These are phyloP conservation scores for Spilarctia lutea DNA, from an alignment of 2,888 invertebrate genomes.

Conservation along the genomic window DNA sequence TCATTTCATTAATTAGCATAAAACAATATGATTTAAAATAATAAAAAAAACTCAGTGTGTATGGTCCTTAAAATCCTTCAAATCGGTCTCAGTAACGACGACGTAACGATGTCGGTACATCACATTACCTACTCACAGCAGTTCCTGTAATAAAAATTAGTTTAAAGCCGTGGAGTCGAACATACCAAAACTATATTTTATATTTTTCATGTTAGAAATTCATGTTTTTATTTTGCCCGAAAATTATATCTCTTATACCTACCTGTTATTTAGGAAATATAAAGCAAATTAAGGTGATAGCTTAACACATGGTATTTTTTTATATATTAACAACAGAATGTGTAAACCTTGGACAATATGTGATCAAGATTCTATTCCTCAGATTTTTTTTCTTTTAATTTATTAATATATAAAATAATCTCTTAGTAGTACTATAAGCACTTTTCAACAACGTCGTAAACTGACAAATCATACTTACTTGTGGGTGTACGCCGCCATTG, in stretches of 20 bases:
- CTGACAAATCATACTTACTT: too few relatives aligned
- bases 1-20: too few relatives aligned
- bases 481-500: too few relatives aligned
- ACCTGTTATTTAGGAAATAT: neutral
- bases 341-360: too few relatives aligned
- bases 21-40: neutral
- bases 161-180: slow-evolving; percentile 60
- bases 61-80: slow-evolving; percentile 38
- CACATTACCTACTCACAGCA: slow-evolving; percentile 50
- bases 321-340: too few relatives aligned
- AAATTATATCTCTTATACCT: neutral
- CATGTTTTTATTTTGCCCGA: neutral
- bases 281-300: neutral
- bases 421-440: too few relatives aligned
- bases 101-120: slow-evolving; percentile 35
- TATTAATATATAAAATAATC: too few relatives aligned
- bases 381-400: too few relatives aligned
- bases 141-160: slow-evolving; percentile 71
- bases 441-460: too few relatives aligned
- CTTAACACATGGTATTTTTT: neutral
- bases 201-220: neutral
- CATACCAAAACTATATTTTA: neutral
- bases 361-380: too few relatives aligned
- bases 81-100: slow-evolving; percentile 46
- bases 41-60: slow-evolving; percentile 28